These are phyloP conservation scores for Scaptomyza hsui DNA, from an alignment of 1,140 invertebrate genomes.

Conservation along the genomic window DNA sequence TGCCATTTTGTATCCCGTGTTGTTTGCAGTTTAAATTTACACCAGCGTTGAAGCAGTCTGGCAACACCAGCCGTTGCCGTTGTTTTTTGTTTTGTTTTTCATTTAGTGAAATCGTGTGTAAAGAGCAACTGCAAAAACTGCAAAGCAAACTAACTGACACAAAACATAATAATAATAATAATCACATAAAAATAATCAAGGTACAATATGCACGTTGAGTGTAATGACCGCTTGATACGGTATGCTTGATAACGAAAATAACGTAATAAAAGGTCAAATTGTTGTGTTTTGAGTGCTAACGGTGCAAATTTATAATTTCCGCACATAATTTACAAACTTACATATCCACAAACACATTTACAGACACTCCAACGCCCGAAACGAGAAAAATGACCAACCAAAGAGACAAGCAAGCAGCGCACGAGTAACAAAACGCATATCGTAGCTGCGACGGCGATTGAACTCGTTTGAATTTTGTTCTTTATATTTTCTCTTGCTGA, in stretches of 20 bases:
- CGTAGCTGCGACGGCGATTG: constrained; percentile 46
- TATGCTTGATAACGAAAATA: constrained; percentile 10
- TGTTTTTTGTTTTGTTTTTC: constrained; percentile 13
- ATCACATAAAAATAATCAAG: constrained; percentile 42
- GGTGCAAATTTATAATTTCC: constrained; percentile 28
- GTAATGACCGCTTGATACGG: constrained; percentile 48
- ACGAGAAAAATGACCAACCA: constrained; percentile 59
- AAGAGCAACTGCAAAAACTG: constrained; percentile 58
- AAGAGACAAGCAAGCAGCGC: constrained; percentile 29
- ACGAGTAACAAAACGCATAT: constrained; percentile 32
- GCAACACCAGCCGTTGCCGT: constrained; percentile 56
- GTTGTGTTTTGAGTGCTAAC: constrained; percentile 18
- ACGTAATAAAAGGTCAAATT: constrained; percentile 25
- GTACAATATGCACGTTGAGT: constrained; percentile 46
- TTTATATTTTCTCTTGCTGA: constrained; percentile 26
- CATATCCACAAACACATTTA: constrained; percentile 17
- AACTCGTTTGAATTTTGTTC: constrained; percentile 71
- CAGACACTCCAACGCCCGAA: constrained; percentile 41
- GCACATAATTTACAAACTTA: constrained; percentile 11
- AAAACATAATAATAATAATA: constrained; percentile 54
- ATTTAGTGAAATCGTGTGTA: constrained; percentile 61
- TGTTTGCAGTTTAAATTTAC: constrained; percentile 47
- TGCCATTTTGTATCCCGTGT: constrained; percentile 11
- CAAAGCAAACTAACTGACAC: constrained; percentile 35
- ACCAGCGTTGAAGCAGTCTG: constrained; percentile 36